Conservation (phyloP, 1,140 invertebrate species). For the Penaeus chinensis region DNA sequence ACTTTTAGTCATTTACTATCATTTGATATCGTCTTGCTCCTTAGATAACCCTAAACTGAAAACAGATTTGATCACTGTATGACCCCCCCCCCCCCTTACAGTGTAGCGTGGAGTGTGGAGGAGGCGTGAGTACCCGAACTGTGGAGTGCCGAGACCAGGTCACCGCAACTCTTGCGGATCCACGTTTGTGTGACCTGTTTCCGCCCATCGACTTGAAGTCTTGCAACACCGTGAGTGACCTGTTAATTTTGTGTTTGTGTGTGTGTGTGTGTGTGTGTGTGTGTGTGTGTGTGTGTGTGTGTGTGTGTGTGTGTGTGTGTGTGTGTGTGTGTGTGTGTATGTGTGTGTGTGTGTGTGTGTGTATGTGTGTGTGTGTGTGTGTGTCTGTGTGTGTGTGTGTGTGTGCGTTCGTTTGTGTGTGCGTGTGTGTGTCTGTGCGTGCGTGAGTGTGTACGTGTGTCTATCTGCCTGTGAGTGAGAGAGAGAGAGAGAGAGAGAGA, state of each 20-base stretch:
- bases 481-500: too few species aligned
- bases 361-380: background rate
- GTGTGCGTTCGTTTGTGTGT: background rate
- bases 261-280: too few species aligned
- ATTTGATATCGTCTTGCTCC: background rate
- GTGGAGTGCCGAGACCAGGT: constrained; percentile 10
- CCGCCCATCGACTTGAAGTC: constrained; percentile 10
- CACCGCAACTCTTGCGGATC: constrained; percentile 2
- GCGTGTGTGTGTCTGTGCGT: too few species aligned
- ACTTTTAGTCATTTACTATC: background rate
- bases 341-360: too few species aligned
- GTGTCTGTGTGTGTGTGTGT: too few species aligned
- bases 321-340: too few species aligned
- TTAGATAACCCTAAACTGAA: background rate
- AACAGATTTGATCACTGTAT: background rate
- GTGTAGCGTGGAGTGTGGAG: constrained; percentile 50
- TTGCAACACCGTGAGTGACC: constrained; percentile 41
- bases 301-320: too few species aligned
- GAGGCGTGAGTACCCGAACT: constrained; percentile 9
- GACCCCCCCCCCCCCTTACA: background rate
- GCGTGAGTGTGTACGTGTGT: too few species aligned
- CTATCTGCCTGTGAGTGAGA: too few species aligned
- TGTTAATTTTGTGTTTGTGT: background rate
- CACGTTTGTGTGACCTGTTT: background rate
- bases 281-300: too few species aligned